phyloP scores from a whole-genome alignment of 2,113 vertebrate genomes.

The Camelus dromedarius region DNA sequence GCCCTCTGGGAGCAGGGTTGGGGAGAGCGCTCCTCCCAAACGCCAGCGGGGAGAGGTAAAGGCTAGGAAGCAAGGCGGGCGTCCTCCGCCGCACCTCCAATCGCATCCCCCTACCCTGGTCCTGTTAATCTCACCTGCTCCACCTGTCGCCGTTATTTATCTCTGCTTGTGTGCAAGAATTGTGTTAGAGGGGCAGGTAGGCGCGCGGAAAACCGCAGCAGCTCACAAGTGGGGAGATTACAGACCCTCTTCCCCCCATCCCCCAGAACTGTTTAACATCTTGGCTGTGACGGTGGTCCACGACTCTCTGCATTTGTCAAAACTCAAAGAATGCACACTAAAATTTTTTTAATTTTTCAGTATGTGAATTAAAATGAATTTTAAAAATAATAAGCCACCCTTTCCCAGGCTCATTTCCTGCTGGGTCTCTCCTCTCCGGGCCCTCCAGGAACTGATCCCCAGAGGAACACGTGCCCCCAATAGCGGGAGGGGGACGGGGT shows the following conservation, averaged over 20 bases:
- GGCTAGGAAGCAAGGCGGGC: background rate
- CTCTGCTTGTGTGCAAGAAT: background rate
- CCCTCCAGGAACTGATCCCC: background rate
- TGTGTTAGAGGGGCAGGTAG: background rate
- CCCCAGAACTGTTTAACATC: background rate
- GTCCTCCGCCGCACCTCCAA: background rate
- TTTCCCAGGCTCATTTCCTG: background rate
- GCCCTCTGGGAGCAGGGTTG: background rate
- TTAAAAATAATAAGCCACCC: background rate
- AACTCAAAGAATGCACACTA: slow-evolving; percentile 48
- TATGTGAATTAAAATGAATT: background rate
- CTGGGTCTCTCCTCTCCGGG: background rate
- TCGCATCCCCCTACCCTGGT: background rate
- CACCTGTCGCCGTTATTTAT: slow-evolving; percentile 76
- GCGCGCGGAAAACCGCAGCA: slow-evolving; percentile 30
- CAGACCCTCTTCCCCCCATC: background rate
- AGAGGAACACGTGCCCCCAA: background rate
- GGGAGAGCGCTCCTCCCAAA: background rate
- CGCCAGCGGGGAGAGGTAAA: slow-evolving; percentile 29
- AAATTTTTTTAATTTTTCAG: slow-evolving; percentile 11
- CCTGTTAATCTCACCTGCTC: slow-evolving; percentile 76
- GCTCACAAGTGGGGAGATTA: background rate
- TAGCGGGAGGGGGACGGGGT: background rate
- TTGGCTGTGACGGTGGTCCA: background rate
- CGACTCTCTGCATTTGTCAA: background rate